Percentiles rank a stretch among this genome's conserved stretches.
Evolutionary conservation across 2,888 invertebrate species (phyloP).

Genomic region (Macropis europaea): DNA sequence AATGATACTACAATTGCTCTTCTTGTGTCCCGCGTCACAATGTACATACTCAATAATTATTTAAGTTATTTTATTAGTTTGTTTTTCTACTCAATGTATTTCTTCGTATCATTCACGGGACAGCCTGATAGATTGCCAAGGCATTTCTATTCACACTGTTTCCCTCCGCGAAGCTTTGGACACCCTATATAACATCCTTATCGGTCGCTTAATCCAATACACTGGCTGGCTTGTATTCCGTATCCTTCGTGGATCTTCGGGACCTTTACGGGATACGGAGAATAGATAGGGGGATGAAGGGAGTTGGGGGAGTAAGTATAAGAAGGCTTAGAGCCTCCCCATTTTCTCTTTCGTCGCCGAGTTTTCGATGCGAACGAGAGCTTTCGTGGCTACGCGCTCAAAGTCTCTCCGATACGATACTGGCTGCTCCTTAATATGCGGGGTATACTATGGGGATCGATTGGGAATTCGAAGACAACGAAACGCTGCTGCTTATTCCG

Average conservation of each 20-base stretch:
- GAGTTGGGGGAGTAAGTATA: constrained; percentile 45
- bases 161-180: constrained; percentile 2
- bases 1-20: too few species aligned
- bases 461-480: not conserved
- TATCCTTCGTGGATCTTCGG: constrained; percentile 45
- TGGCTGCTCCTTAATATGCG: not conserved
- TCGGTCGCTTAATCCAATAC: constrained; percentile 50
- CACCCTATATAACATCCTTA: constrained; percentile 25
- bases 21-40: too few species aligned
- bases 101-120: too few species aligned
- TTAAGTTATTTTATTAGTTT: too few species aligned
- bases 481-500: not conserved
- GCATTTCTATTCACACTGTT: constrained; percentile 16
- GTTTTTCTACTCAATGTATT: too few species aligned
- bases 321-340: constrained; percentile 41
- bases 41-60: too few species aligned
- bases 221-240: constrained; percentile 33
- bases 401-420: constrained; percentile 57
- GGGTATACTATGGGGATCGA: not conserved
- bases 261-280: constrained; percentile 31
- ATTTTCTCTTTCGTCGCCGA: constrained; percentile 40
- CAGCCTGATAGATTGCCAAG: too few species aligned
- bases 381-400: constrained; percentile 57
- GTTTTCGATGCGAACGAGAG: constrained; percentile 38
- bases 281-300: too few species aligned